Percentiles rank a stretch among this genome's conserved stretches.
phyloP scores from a whole-genome alignment of 2,113 vertebrate species.

The Centrocercus urophasianus region DNA sequence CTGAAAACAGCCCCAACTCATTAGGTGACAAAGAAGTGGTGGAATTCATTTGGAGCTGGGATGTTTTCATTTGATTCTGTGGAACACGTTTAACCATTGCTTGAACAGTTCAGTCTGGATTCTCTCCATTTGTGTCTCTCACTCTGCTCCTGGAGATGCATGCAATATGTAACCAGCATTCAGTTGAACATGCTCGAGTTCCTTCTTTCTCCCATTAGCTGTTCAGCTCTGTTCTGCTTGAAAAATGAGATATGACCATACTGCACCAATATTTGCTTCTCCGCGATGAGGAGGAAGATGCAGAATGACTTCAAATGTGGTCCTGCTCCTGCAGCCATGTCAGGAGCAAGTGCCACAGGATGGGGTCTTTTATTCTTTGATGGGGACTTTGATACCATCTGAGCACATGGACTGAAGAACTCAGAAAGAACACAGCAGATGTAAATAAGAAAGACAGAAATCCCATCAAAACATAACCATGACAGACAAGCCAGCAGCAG shows the following conservation, averaged over 20 bases:
- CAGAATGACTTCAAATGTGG: neutral
- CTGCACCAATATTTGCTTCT: neutral
- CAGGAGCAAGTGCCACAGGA: neutral
- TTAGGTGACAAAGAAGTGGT: neutral
- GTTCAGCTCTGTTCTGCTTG: neutral
- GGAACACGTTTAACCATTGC: neutral
- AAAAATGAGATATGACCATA: neutral
- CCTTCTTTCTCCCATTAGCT: neutral
- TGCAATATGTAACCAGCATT: neutral
- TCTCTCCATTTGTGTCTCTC: neutral
- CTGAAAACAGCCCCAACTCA: neutral
- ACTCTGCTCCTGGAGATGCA: neutral
- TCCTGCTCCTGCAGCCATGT: neutral
- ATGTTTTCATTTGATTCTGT: conserved; percentile 26
- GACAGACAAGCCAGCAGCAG: conserved; percentile 51
- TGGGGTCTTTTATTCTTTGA: neutral
- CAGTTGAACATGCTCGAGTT: neutral
- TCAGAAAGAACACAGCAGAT: neutral
- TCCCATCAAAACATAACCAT: neutral
- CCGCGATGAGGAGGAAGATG: neutral
- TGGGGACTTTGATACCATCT: neutral
- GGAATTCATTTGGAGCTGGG: neutral
- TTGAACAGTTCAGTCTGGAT: neutral
- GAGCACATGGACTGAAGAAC: neutral
- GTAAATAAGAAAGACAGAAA: conserved; percentile 54